Conservation (phyloP, 2,113 vertebrate species). For the Pomatorhinus ruficollis region DNA sequence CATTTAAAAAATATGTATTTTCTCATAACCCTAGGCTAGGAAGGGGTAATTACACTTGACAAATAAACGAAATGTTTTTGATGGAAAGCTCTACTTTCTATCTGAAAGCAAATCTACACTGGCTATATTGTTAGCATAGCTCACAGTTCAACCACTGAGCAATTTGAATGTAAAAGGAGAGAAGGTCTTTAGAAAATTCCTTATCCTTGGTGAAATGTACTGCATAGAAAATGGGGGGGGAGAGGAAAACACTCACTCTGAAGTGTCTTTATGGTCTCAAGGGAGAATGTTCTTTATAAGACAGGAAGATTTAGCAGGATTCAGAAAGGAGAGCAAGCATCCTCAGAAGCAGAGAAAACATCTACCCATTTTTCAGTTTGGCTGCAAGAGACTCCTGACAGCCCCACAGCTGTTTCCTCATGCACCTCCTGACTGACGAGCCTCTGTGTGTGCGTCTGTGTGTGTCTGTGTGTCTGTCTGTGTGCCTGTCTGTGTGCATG, state of each 20-base stretch:
- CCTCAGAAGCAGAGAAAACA: background rate
- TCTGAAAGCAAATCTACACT: background rate
- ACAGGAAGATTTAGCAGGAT: constrained; percentile 1
- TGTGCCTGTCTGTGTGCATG: background rate
- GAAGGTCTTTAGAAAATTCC: constrained; percentile 7
- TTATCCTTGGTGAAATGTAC: background rate
- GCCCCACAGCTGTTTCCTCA: background rate
- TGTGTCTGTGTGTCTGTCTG: background rate
- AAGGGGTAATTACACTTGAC: constrained; percentile 21
- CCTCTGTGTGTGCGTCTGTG: background rate
- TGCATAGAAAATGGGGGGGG: background rate
- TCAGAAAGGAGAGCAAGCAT: background rate
- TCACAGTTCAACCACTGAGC: background rate
- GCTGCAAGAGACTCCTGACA: background rate
- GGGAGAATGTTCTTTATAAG: constrained; percentile 15
- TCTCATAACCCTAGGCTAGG: background rate
- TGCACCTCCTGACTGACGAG: background rate
- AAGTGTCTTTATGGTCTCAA: constrained; percentile 8
- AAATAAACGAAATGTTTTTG: constrained; percentile 24
- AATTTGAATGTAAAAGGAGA: constrained; percentile 3
- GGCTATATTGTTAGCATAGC: background rate
- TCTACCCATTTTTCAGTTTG: background rate
- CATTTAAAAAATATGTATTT: constrained; percentile 7
- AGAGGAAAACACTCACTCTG: background rate
- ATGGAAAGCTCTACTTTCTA: background rate